Conservation (phyloP, 2,113 vertebrate species). For the Sakesphorus luctuosus region DNA sequence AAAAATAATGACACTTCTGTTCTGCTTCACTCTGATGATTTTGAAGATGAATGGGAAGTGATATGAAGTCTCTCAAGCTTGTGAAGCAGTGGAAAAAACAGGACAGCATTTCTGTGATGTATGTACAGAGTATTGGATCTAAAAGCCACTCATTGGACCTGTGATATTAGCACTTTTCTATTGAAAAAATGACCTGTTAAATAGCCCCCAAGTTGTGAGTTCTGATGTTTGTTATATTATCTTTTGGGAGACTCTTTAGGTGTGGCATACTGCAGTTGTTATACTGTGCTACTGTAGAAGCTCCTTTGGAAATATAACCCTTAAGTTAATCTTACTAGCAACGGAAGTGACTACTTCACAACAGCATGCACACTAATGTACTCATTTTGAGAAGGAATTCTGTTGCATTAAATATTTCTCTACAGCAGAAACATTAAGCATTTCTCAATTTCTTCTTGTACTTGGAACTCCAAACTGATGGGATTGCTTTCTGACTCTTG, state of each 20-base stretch:
- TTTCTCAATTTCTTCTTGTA: constrained; percentile 60
- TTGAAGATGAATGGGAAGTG: constrained; percentile 97
- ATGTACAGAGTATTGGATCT: constrained; percentile 29
- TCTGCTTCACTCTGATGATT: constrained; percentile 81
- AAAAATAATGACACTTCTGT: constrained; percentile 58
- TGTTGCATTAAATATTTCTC: constrained; percentile 67
- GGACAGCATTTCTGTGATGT: neutral
- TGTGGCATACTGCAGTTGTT: constrained; percentile 28
- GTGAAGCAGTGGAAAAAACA: neutral
- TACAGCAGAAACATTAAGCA: constrained; percentile 29
- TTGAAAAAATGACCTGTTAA: neutral
- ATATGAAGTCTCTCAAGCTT: constrained; percentile 77
- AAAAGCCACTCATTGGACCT: neutral
- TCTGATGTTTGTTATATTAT: constrained; percentile 37
- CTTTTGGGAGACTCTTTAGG: constrained; percentile 30
- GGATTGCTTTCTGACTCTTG: neutral
- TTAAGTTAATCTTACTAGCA: constrained; percentile 25
- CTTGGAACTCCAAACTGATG: constrained; percentile 1
- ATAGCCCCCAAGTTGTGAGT: constrained; percentile 43
- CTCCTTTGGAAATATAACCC: constrained; percentile 39
- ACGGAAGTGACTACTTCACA: constrained; percentile 19
- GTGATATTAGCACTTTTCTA: constrained; percentile 43
- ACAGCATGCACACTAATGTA: constrained; percentile 47
- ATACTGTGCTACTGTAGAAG: neutral
- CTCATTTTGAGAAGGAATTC: constrained; percentile 43